A percentile compares a stretch with the other conserved stretches of the same genome.
Evolutionary conservation across 92 coral and sea anemone genomes (phyloP).

Genomic region (Scolanthus callimorphus): DNA sequence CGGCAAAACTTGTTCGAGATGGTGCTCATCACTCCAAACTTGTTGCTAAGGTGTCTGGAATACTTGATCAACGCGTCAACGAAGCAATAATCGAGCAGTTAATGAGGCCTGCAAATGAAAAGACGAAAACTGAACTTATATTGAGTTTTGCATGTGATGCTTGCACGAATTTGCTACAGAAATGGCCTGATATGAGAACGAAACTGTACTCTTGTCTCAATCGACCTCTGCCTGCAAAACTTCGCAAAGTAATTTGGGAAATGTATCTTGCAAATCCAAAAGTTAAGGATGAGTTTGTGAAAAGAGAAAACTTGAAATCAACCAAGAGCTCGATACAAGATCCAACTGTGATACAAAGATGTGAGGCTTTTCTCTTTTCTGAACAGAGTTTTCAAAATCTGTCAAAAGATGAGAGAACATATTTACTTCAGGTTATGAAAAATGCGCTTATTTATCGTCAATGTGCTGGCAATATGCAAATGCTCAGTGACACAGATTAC

Average conservation of each 20-base stretch:
- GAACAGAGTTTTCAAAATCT: slow-evolving; percentile 42
- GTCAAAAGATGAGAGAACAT: slow-evolving; percentile 29
- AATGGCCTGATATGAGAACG: slow-evolving; percentile 71
- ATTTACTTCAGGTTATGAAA: slow-evolving; percentile 28
- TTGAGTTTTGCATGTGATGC: slow-evolving; percentile 55
- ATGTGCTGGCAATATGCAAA: not conserved
- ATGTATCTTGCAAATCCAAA: slow-evolving; percentile 54
- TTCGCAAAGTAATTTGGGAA: slow-evolving; percentile 70
- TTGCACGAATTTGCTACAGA: slow-evolving; percentile 51
- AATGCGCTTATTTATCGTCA: slow-evolving; percentile 2
- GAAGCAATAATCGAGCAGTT: slow-evolving; percentile 48
- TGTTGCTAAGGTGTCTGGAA: slow-evolving; percentile 47
- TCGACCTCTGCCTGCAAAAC: slow-evolving; percentile 61
- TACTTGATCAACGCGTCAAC: slow-evolving; percentile 66
- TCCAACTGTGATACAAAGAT: slow-evolving; percentile 54
- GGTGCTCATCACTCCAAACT: slow-evolving; percentile 48
- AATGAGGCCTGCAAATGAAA: slow-evolving; percentile 45
- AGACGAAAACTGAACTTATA: slow-evolving; percentile 63
- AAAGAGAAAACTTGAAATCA: slow-evolving; percentile 1
- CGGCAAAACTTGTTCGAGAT: slow-evolving; percentile 64
- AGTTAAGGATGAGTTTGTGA: slow-evolving; percentile 30
- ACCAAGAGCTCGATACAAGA: slow-evolving; percentile 23
- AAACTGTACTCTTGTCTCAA: slow-evolving; percentile 64
- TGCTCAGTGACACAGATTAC: slow-evolving; percentile 79
- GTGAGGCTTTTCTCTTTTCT: slow-evolving; percentile 61